Evolutionary conservation across 2,113 vertebrate genomes (phyloP), one percentile per base, ranked within the genome.

Genomic region (Tychaedon coryphoeus): DNA sequence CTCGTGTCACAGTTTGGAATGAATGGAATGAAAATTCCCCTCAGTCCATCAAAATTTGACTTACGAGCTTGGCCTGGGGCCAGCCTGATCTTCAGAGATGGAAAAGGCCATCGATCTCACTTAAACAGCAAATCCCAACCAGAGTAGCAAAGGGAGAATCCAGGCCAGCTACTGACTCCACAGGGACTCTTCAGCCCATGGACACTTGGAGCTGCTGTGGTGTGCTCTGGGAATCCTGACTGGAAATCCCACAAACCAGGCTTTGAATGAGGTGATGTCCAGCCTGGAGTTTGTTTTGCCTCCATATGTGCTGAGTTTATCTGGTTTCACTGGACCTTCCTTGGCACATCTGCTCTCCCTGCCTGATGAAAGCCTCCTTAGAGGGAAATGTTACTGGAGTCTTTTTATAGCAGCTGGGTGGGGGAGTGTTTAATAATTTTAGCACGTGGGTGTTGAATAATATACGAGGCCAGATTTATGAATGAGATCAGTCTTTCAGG

Each of bases 21-120:
- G 93, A 94, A 71, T 42, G 94, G 94, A 96, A 96, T 93, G 95
- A 94, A 90, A 90, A 93, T 90, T 93, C 78, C 88, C 48, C n/a
- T 42, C 51, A 64, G 82, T 67, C 85, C 53, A 38, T 92, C 67
- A 67, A 50, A 95, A 88, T 36, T 20, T 58, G 74, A 79, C 40
- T 77, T 71, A 60, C 0, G 7, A 86, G 79, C 67, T 92, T 95
- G 93, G 90, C 34, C 17, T 9, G 51, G 43, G 22, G 67, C 92
- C 94, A 96, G 86, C 28, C 28, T 33, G 50, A 34, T 85, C 70
- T 69, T 48, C 1, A 1, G 29, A 25, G 54, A 5, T 60, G 56
- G 90, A 66, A 42, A 26, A 85, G 54, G 33, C 80, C 77, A 54
- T 75, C 0, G 3, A 28, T 87, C 56, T 92, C 77, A 19, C 33